Evolutionary conservation across 2,797 vertebrate genomes (phyloP), one percentile per base, ranked within the genome.

Genomic region (Geotria australis): DNA sequence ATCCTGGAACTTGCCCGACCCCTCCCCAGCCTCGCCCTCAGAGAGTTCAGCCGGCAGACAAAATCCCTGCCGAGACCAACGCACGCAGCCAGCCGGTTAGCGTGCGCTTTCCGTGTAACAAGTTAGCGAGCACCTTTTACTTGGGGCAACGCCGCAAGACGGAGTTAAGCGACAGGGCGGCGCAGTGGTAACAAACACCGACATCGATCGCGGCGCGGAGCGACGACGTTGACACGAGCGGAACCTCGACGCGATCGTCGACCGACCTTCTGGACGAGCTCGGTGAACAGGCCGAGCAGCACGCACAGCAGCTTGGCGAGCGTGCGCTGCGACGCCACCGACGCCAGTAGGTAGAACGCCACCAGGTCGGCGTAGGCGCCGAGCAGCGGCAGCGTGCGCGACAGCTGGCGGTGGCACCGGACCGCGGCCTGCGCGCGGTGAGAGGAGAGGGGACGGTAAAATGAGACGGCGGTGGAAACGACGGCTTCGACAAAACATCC

Each of bases 21-120:
- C 85, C 46, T 95, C 83, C 57, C 77, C 79, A 4, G 76, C 73
- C 58, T 76, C 75, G 12, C 78, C 78, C 3, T 76, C 71, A n/a
- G 51, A n/a, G 53, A 91, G 69, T 60, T 96, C 91, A 71, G 83
- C 80, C 4, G 89, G 89, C 58, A 91, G 69, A 63, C 91, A 98
- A 71, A 95, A 95, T 6, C 89, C 86, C 91, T 96, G 68, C 9
- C 8, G 24, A 53, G 5, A 48, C 56, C 10, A 47, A 56, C 58
- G 11, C 56, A 10, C 45, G 3, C 45, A 46, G 46, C 24, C 12
- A 4, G 15, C 56, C 6, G 24, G 24, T 38, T 38, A 5, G 4
- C 24, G 5, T 38, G 24, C 24, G 24, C 24, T 38, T 38, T 24
- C 24, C 24, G 38, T 38, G 24, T 24, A 38, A 24, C 24, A 4